These are phyloP conservation scores for Brachionus sp. DNA, from an alignment of 1,140 invertebrate species.

Conservation along the genomic window DNA sequence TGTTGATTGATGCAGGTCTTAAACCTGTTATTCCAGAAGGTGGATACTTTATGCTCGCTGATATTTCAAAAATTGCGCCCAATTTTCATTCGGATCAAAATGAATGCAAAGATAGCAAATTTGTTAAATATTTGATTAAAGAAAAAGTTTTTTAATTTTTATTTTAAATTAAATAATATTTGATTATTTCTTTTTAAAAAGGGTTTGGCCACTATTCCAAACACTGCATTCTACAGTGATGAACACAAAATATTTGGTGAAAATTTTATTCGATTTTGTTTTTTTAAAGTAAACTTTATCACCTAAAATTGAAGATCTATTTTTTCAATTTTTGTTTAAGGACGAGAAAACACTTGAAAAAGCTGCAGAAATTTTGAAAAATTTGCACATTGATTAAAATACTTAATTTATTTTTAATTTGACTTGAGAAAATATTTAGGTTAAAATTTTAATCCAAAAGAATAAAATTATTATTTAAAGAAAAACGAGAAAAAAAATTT, in stretches of 20 bases:
- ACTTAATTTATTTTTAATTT: not conserved
- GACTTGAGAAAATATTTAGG: not conserved
- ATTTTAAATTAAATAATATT: conserved; percentile 70
- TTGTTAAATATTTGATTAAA: conserved; percentile 48
- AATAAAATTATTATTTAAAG: not conserved
- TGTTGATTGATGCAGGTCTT: conserved; percentile 76
- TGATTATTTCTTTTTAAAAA: conserved; percentile 85
- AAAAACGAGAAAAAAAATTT: too few species aligned
- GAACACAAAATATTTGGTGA: conserved; percentile 78
- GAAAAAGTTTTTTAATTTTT: conserved; percentile 49
- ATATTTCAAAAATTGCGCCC: conserved; percentile 66
- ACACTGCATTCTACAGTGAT: conserved; percentile 83
- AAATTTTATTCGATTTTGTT: conserved; percentile 81
- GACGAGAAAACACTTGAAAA: conserved; percentile 48
- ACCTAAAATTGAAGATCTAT: not conserved
- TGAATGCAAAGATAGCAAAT: conserved; percentile 39
- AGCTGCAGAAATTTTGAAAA: conserved; percentile 47
- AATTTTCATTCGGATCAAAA: conserved; percentile 7
- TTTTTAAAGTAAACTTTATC: conserved; percentile 70
- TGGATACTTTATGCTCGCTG: conserved; percentile 92
- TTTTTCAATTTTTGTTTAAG: conserved; percentile 34
- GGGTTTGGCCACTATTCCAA: conserved; percentile 86
- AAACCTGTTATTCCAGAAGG: conserved; percentile 86
- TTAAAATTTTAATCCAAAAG: not conserved
- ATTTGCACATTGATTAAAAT: conserved; percentile 44